Conservation (phyloP, 2,113 vertebrate species). For the Columbina picui region DNA sequence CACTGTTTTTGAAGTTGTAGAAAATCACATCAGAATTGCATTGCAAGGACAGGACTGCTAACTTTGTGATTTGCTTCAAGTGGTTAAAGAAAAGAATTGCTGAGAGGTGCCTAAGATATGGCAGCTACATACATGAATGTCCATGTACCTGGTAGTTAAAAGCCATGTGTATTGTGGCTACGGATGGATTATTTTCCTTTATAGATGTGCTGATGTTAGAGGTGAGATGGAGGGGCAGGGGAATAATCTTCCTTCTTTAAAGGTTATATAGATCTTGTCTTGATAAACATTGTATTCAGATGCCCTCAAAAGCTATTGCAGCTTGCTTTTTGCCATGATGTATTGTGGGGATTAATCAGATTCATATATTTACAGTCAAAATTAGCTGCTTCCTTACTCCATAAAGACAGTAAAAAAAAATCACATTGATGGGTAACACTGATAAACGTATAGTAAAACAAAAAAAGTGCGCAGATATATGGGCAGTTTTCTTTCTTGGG, state of each 20-base stretch:
- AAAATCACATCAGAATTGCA: neutral
- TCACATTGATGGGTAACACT: neutral
- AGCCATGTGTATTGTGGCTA: neutral
- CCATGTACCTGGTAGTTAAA: neutral
- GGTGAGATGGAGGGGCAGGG: neutral
- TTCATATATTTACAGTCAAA: neutral
- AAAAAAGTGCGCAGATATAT: neutral
- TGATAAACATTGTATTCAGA: neutral
- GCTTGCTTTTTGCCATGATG: neutral
- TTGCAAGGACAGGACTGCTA: neutral
- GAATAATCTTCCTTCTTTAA: neutral
- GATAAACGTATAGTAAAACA: accelerated
- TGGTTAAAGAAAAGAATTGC: neutral
- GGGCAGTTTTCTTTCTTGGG: neutral
- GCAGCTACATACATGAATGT: neutral
- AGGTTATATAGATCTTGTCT: neutral
- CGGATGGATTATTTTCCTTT: neutral
- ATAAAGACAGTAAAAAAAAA: neutral
- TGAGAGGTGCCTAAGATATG: neutral
- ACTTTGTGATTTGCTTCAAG: neutral
- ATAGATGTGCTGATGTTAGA: neutral
- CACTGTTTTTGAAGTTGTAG: neutral
- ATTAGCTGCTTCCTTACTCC: neutral
- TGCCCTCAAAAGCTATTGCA: neutral
- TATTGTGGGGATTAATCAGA: neutral